Base-by-base conservation (phyloP, 2,888 invertebrate genomes). In the Argyra leucocephala region DNA sequence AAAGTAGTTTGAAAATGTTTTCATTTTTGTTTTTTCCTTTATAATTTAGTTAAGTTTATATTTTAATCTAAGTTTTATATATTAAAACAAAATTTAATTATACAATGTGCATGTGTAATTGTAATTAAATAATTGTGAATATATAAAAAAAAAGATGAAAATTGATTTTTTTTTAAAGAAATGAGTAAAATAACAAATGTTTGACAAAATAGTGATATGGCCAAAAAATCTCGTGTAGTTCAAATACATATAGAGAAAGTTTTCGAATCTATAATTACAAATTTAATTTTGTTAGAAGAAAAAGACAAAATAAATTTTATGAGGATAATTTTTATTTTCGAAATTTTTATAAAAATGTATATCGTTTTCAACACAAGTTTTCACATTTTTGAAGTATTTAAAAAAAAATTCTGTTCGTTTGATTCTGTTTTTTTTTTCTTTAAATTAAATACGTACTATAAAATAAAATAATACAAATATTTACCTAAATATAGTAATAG, bases 341-440 rank as follows among this genome's bases (percentile, higher is more conserved):
- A 48, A 48, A 48, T 48, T 48, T 48, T 48, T 48, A 48, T 48
- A 48, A 48, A 48, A 48, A 48, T 48, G 48, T n/a, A 18, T 48
- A 48, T 48, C n/a, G n/a, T n/a, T n/a, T n/a, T n/a, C n/a, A n/a
- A n/a, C n/a, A 48, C 15, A 48, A 48, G 2, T 48, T n/a, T 48
- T 5, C 48, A 48, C 5, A 48, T 5, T 9, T 48, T 48, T 48
- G 18, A 31, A 31, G 12, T 31, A 31, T 12, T 31, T 31, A 26
- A 31, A n/a, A n/a, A n/a, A n/a, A n/a, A 12, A 31, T 31, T 31
- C 7, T 12, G 7, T 31, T 31, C 12, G 31, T 31, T 31, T 31
- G 7, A 31, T 31, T 10, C 12, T 31, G 12, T 26, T 6, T 26
- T 26, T 26, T 9, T 9, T 26, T 9, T 26, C 26, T 26, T 10